Evolutionary conservation across 2,888 invertebrate genomes (phyloP).

Genomic region (Platerodrilus igneus): DNA sequence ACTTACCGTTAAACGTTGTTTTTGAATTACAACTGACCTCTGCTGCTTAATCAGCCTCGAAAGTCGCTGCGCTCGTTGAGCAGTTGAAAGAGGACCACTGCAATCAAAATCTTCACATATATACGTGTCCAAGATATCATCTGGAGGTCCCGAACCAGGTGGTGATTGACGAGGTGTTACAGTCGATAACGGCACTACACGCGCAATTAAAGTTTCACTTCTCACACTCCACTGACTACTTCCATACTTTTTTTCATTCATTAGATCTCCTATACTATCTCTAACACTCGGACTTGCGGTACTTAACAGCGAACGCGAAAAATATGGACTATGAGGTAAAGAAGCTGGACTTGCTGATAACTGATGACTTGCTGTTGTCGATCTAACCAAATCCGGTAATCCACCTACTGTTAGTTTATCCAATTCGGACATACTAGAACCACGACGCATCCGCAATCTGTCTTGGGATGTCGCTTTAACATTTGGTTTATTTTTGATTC

Average conservation of each 20-base stretch:
- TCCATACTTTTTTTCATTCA: slow-evolving; percentile 70
- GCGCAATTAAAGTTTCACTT: slow-evolving; percentile 67
- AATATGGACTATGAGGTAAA: slow-evolving; percentile 52
- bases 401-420: slow-evolving; percentile 53
- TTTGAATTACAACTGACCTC: slow-evolving; percentile 36
- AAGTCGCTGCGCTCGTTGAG: slow-evolving; percentile 64
- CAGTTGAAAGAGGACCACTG: slow-evolving; percentile 59
- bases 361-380: slow-evolving; percentile 48
- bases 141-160: slow-evolving; percentile 32
- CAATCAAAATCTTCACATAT: slow-evolving; percentile 42
- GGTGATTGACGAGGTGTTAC: slow-evolving; percentile 58
- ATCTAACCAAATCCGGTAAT: slow-evolving; percentile 50
- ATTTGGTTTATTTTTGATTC: slow-evolving; percentile 34
- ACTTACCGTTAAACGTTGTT: slow-evolving; percentile 12
- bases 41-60: slow-evolving; percentile 65
- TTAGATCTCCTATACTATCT: slow-evolving; percentile 72
- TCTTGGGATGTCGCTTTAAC: slow-evolving; percentile 29
- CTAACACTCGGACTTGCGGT: slow-evolving; percentile 42
- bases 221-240: slow-evolving; percentile 67
- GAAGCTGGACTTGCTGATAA: slow-evolving; percentile 46
- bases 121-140: slow-evolving; percentile 21
- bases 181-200: slow-evolving; percentile 68
- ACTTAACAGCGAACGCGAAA: slow-evolving; percentile 49
- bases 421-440: slow-evolving; percentile 69
- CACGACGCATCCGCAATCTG: slow-evolving; percentile 59